phyloP scores from a whole-genome alignment of 1,140 invertebrate species.

The Halesus radiatus region DNA sequence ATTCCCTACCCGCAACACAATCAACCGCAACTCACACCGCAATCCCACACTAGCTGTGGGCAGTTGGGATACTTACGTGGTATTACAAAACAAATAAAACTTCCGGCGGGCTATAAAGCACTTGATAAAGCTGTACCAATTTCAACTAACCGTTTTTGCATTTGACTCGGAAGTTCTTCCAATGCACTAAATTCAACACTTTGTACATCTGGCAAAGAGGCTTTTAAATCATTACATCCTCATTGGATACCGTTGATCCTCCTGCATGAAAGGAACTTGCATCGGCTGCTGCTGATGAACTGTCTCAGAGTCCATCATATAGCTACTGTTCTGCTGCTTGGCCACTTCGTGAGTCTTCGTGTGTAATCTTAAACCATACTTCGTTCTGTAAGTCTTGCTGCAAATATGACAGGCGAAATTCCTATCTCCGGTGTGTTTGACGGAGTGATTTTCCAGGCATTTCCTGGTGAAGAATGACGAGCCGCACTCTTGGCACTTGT shows the following conservation, averaged over 20 bases:
- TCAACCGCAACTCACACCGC: too few relatives aligned
- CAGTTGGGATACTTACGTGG: too few relatives aligned
- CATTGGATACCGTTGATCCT: conserved; percentile 16
- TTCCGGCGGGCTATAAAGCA: too few relatives aligned
- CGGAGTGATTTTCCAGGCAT: conserved; percentile 66
- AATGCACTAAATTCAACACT: too few relatives aligned
- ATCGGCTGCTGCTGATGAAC: background rate
- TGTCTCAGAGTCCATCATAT: background rate
- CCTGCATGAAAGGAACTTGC: background rate
- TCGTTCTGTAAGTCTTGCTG: conserved; percentile 62
- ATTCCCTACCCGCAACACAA: too few relatives aligned
- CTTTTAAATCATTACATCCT: conserved; percentile 7
- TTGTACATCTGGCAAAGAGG: too few relatives aligned
- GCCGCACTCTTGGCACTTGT: conserved; percentile 64
- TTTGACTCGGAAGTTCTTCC: too few relatives aligned
- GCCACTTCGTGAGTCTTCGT: conserved; percentile 77
- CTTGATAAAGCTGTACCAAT: too few relatives aligned
- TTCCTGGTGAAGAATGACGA: conserved; percentile 62
- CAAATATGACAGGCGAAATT: conserved; percentile 71
- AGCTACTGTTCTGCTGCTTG: conserved; percentile 1
- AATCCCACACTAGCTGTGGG: too few relatives aligned
- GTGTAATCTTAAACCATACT: conserved; percentile 78
- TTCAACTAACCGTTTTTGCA: too few relatives aligned
- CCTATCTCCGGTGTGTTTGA: conserved; percentile 69
- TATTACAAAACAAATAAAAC: too few relatives aligned